Evolutionary conservation across 2,888 invertebrate species (phyloP).

Genomic region (Vanessa cardui): DNA sequence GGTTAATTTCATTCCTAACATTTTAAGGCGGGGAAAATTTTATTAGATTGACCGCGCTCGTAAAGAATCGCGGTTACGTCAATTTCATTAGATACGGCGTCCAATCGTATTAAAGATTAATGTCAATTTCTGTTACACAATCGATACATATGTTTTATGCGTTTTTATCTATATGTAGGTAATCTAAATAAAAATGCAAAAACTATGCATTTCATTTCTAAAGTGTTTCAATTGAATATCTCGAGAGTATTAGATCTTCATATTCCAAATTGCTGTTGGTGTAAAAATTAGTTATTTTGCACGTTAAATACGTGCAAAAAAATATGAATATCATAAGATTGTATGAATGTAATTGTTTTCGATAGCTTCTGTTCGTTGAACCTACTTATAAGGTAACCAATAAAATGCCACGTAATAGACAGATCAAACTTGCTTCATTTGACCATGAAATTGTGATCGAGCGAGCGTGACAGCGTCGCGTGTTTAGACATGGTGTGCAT

Average conservation of each 20-base stretch:
- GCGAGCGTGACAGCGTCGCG: constrained; percentile 67
- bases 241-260: background rate
- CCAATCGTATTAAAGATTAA: constrained; percentile 11
- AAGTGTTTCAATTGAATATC: background rate
- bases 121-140: constrained; percentile 1
- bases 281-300: background rate
- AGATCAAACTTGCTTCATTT: constrained; percentile 71
- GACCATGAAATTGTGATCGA: constrained; percentile 75
- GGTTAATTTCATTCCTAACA: constrained; percentile 1
- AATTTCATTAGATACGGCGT: constrained; percentile 38
- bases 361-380: constrained; percentile 58
- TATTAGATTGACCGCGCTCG: constrained; percentile 20
- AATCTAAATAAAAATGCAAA: background rate
- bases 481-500: constrained; percentile 56
- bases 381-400: constrained; percentile 58
- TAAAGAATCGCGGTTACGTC: constrained; percentile 26
- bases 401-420: constrained; percentile 64
- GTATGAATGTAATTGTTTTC: constrained; percentile 6
- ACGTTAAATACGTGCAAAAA: no score
- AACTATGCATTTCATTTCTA: no score
- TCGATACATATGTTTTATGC: background rate
- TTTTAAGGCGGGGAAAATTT: constrained; percentile 8
- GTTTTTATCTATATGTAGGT: background rate
- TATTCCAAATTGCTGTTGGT: background rate
- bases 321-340: background rate